phyloP scores from a whole-genome alignment of 2,888 invertebrate genomes.

The Tetranychus piercei region DNA sequence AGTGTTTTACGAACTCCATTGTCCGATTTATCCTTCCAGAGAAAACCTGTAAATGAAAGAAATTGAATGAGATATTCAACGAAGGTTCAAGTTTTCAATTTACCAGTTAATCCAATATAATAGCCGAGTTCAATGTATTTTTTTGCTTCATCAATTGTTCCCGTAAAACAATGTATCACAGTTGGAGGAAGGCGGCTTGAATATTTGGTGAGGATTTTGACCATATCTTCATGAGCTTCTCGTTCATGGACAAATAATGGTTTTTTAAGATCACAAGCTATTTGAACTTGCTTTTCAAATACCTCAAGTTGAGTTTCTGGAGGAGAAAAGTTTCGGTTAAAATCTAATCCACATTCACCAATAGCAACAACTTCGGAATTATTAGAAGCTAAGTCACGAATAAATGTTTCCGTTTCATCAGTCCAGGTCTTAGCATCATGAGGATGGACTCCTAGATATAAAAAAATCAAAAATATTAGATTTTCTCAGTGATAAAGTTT shows the following conservation, averaged over 20 bases:
- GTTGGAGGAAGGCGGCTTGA: slow-evolving; percentile 50
- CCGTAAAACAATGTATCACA: slow-evolving; percentile 77
- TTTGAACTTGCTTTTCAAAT: slow-evolving; percentile 55
- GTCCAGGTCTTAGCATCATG: slow-evolving; percentile 84
- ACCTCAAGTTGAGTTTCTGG: slow-evolving; percentile 65
- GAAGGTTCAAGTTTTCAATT: too few species aligned
- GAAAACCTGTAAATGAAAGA: slow-evolving; percentile 43
- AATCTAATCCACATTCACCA: slow-evolving; percentile 79
- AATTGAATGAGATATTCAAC: background rate
- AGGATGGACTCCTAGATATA: slow-evolving; percentile 56
- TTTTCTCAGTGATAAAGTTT: background rate
- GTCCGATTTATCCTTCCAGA: slow-evolving; percentile 80
- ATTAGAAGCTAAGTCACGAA: slow-evolving; percentile 53
- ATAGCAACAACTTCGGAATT: slow-evolving; percentile 69
- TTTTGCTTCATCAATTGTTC: slow-evolving; percentile 61
- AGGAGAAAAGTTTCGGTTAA: slow-evolving; percentile 79
- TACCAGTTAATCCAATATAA: slow-evolving; percentile 62
- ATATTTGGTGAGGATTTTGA: slow-evolving; percentile 48
- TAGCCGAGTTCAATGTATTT: slow-evolving; percentile 64
- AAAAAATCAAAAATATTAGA: slow-evolving; percentile 10
- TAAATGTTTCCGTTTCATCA: slow-evolving; percentile 39
- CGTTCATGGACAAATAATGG: slow-evolving; percentile 78
- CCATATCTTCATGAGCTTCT: slow-evolving; percentile 67
- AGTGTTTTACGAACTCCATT: slow-evolving; percentile 66
- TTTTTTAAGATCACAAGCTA: slow-evolving; percentile 67